Conservation (phyloP, 2,113 vertebrate species). For the Spermophilus dauricus region DNA sequence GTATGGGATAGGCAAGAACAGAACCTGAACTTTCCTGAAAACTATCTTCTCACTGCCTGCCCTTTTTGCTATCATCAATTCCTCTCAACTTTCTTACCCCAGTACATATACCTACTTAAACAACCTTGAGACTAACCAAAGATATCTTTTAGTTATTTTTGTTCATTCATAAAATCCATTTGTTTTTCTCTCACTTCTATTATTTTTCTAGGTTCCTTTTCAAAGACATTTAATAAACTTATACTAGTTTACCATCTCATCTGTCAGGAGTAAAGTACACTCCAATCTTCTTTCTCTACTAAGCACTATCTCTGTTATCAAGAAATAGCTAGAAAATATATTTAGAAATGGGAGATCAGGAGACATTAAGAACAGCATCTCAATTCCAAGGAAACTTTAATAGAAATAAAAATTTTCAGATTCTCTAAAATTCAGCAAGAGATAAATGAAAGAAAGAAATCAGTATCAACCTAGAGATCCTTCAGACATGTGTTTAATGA, state of each 20-base stretch:
- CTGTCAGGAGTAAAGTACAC: background rate
- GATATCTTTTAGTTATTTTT: conserved; percentile 29
- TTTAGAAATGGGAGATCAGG: background rate
- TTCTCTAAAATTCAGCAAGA: conserved; percentile 29
- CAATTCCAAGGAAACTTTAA: conserved; percentile 49
- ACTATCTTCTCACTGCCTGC: background rate
- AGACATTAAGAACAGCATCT: background rate
- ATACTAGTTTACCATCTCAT: background rate
- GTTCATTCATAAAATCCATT: background rate
- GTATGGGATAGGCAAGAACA: background rate
- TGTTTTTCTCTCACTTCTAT: background rate
- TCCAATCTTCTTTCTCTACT: conserved; percentile 4
- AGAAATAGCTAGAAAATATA: background rate
- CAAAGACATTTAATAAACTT: background rate
- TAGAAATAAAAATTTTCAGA: conserved; percentile 14
- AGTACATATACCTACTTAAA: background rate
- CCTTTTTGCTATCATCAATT: background rate
- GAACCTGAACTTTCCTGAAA: background rate
- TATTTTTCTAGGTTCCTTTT: conserved; percentile 9
- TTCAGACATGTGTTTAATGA: background rate
- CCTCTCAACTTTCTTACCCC: background rate
- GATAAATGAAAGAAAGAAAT: conserved; percentile 5
- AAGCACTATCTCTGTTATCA: background rate
- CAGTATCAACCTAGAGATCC: background rate
- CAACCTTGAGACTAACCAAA: background rate